Evolutionary conservation across 2,113 vertebrate genomes (phyloP).

Genomic region (Meriones unguiculatus): DNA sequence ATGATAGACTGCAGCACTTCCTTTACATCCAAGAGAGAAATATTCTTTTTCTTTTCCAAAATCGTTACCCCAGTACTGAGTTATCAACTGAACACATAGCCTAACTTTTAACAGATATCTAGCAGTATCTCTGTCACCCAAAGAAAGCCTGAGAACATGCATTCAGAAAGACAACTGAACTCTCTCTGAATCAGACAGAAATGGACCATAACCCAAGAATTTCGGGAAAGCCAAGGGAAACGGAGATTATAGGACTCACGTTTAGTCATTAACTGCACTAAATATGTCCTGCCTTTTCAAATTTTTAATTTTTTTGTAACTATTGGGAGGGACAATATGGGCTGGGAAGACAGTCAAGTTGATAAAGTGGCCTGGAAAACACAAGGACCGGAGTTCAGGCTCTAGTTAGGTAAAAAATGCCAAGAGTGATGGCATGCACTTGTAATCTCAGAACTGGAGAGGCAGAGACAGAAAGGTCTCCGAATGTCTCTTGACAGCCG

Average conservation of each 20-base stretch:
- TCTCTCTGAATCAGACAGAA: not conserved
- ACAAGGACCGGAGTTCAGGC: not conserved
- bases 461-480: not conserved
- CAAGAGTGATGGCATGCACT: not conserved
- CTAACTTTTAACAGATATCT: not conserved
- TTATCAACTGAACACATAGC: not conserved
- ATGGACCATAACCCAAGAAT: not conserved
- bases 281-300: not conserved
- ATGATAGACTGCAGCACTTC: not conserved
- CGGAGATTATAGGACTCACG: not conserved
- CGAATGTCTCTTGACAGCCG: not conserved
- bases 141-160: not conserved
- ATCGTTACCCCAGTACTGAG: not conserved
- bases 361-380: not conserved
- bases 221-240: constrained; percentile 40
- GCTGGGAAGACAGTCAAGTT: not conserved
- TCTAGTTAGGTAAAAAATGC: not conserved
- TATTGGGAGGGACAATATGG: not conserved
- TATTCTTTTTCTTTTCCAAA: not conserved
- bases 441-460: not conserved
- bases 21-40: too few relatives aligned
- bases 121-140: not conserved
- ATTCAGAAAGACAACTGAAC: not conserved
- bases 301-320: not conserved
- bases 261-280: not conserved